Base-by-base conservation (phyloP, 2,888 invertebrate genomes). In the Linnaemya vulpina region DNA sequence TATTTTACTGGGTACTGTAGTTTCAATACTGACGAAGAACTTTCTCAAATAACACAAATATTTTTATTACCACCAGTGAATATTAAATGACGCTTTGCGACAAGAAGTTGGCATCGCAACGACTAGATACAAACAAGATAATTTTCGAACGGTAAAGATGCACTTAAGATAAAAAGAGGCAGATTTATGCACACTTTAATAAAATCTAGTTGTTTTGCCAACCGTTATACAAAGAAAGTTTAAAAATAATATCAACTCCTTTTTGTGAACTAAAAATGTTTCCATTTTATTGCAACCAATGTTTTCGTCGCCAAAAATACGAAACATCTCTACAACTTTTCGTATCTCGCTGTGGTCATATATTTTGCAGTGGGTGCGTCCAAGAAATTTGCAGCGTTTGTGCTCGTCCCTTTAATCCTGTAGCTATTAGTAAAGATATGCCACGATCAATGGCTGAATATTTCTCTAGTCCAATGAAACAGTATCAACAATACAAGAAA, bases 341-440 rank as follows among this genome's bases (percentile, higher is more conserved):
- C 46, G 63, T 87, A 7, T 84, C 86, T 35, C 70, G 81, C 10
- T 88, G 87, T 74, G 77, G 86, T 9, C 87, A 88, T 43, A 77
- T 87, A 17, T n/a, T 87, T 20, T 88, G 88, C 62, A 75, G 70
- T 1, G 35, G 63, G 2, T 87, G 88, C n/a, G 9, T 83, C 0
- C 53, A 74, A 13, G 58, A 55, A 13, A 76, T 60, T 3, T 88
- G 88, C 25, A 38, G 65, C 3, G 13, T 87, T 8, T 88, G 88
- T 35, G 9, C n/a, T 13, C 82, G 75, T 11, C 58, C 73, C 1
- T 87, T 76, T 58, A 84, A 70, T 13, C 63, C 83, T 2, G 53
- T 74, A 0, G 35, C 79, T 1, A 86, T 88, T 11, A 71, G 62
- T 67, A 86, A 83, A 10, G 63, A 82, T 0, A 87, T 86, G 87